Evolutionary conservation across 2,888 invertebrate species (phyloP), one percentile per base, ranked within the genome.

Genomic region (Lagria hirta): DNA sequence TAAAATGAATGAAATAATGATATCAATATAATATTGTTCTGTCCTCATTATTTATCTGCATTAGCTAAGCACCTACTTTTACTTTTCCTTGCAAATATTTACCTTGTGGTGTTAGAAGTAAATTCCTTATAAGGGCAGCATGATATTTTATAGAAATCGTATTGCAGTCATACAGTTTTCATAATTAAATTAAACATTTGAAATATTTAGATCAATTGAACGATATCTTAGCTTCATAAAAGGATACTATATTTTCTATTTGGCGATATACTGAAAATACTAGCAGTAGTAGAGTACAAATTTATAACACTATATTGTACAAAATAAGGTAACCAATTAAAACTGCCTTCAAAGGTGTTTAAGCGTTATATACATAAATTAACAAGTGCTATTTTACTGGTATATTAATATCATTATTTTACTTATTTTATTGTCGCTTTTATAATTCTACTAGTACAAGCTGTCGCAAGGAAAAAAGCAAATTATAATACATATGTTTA

Each of bases 81-180:
- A 68, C 68, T 68, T 68, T 67, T 68, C 65, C 68, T 68, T 68
- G 66, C 61, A 64, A 60, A 63, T 65, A 67, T 65, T 66, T 62
- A 66, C 68, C 66, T 66, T 66, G 68, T 52, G 58, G 57, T 62
- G 53, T 60, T 54, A 53, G 58, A 51, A 58, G 49, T 42, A 63
- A 65, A 66, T 52, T 54, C 66, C 65, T 52, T 65, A 65, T 65
- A 66, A 60, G 65, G 66, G 54, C 58, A 59, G 45, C 55, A 41
- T 57, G 61, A 57, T 60, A 62, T 61, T 62, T 60, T 58, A 61
- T 61, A 53, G 48, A 57, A 53, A 57, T 54, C 44, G n/a, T n/a
- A n/a, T 43, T 40, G 46, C 18, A 50, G n/a, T 37, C 38, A 46
- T 38, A 50, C 48, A 55, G 55, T 59, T 55, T 57, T 57, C 53